phyloP scores from a whole-genome alignment of 2,797 vertebrate genomes.

The Zenarchopterus dispar region DNA sequence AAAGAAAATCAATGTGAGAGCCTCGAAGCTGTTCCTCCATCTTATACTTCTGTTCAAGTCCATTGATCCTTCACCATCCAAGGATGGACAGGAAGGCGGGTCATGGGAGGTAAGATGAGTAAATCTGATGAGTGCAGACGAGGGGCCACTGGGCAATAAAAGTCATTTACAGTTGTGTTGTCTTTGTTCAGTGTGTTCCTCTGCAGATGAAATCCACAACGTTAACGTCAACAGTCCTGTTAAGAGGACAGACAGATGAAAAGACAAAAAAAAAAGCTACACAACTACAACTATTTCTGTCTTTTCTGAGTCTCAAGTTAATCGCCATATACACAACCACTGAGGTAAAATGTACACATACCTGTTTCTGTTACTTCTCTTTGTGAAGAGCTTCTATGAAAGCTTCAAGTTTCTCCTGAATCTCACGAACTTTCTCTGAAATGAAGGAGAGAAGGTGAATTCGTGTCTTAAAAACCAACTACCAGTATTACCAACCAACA shows the following conservation, averaged over 20 bases:
- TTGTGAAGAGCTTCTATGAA: constrained; percentile 99
- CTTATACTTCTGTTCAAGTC: constrained; percentile 23
- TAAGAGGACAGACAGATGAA: constrained; percentile 9
- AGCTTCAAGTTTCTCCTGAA: constrained; percentile 99
- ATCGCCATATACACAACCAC: background rate
- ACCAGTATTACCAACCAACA: too few relatives aligned
- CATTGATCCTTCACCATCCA: constrained; percentile 22
- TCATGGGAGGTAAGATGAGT: constrained; percentile 22
- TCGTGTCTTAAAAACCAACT: constrained; percentile 8
- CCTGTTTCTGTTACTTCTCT: constrained; percentile 87
- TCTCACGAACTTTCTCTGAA: constrained; percentile 98
- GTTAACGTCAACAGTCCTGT: constrained; percentile 45
- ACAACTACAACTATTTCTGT: too few relatives aligned
- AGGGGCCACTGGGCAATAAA: constrained; percentile 20
- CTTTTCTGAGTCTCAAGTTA: background rate
- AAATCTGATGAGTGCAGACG: constrained; percentile 58
- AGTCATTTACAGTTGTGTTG: constrained; percentile 60
- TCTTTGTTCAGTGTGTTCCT: constrained; percentile 72
- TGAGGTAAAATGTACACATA: constrained; percentile 24
- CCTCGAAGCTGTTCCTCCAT: constrained; percentile 31
- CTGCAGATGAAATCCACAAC: constrained; percentile 41
- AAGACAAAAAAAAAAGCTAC: too few relatives aligned
- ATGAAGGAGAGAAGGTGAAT: constrained; percentile 18
- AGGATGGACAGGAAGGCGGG: constrained; percentile 16
- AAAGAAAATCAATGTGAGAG: constrained; percentile 21